Percentiles rank a stretch among this genome's conserved stretches.
These are phyloP conservation scores for Amazonetta brasiliensis DNA, from an alignment of 2,797 vertebrate genomes.

Conservation along the genomic window DNA sequence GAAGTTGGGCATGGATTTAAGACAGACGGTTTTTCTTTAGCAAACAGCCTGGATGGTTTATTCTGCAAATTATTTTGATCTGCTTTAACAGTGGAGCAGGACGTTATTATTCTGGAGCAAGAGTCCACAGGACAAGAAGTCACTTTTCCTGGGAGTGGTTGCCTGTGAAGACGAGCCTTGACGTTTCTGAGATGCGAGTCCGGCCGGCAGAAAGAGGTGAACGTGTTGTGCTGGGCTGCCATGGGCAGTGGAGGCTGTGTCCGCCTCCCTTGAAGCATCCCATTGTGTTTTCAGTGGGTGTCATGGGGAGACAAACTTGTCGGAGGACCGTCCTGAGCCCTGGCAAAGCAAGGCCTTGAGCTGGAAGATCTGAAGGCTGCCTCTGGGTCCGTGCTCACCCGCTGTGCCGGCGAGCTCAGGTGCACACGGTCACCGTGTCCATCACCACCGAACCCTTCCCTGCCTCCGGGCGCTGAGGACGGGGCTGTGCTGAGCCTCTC, in stretches of 20 bases:
- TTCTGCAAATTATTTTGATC: background rate
- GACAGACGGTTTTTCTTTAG: background rate
- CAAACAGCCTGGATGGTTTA: background rate
- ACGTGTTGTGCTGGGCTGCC: background rate
- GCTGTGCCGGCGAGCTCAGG: background rate
- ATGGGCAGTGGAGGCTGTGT: accelerated
- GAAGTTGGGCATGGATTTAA: background rate
- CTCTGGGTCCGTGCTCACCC: background rate
- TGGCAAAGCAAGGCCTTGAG: background rate
- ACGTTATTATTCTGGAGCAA: background rate
- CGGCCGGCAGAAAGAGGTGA: accelerated
- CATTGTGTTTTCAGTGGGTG: accelerated
- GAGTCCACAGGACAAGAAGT: background rate
- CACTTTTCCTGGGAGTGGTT: background rate
- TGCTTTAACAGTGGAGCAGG: background rate
- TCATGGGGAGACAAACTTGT: background rate
- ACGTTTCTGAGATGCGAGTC: accelerated
- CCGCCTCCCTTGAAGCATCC: background rate
- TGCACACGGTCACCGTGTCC: accelerated
- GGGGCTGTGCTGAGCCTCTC: accelerated
- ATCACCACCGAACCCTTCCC: background rate
- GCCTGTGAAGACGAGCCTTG: background rate
- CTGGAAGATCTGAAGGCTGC: background rate
- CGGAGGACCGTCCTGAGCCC: background rate
- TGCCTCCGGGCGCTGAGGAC: accelerated